A percentile compares a stretch with the other conserved stretches of the same genome.
phyloP scores from a whole-genome alignment of 2,888 invertebrate species.

The Phaedon cochleariae region DNA sequence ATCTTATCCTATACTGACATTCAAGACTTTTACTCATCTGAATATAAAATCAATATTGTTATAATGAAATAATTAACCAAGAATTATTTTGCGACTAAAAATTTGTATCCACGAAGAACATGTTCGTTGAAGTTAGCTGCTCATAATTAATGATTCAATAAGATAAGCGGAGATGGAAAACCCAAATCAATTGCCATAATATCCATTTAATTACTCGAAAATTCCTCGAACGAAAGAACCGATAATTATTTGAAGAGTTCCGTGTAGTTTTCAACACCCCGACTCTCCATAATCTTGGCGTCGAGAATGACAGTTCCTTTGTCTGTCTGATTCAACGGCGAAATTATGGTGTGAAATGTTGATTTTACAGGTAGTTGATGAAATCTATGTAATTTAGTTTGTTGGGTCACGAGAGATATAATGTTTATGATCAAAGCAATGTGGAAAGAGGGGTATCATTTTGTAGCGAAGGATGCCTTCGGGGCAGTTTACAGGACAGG shows the following conservation, averaged over 20 bases:
- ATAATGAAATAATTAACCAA: too few species aligned
- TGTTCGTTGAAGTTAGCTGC: too few species aligned
- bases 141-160: too few species aligned
- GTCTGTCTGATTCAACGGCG: not conserved
- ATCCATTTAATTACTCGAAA: too few species aligned
- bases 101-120: too few species aligned
- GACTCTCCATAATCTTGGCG: slow-evolving; percentile 1
- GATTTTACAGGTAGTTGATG: slow-evolving; percentile 16
- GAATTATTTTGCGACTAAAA: too few species aligned
- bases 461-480: not conserved
- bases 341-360: slow-evolving; percentile 21
- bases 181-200: not conserved
- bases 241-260: not conserved
- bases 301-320: slow-evolving; percentile 11
- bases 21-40: too few species aligned
- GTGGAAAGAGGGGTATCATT: slow-evolving; percentile 4
- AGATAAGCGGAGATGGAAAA: too few species aligned
- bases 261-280: slow-evolving; percentile 8
- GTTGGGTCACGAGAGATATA: not conserved
- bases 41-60: too few species aligned
- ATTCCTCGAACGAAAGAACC: not conserved
- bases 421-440: slow-evolving; percentile 1
- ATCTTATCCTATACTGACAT: too few species aligned
- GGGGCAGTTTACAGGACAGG: not conserved
- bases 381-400: slow-evolving; percentile 18